Evolutionary conservation across 2,797 vertebrate genomes (phyloP).

Genomic region (Prunella strophiata): DNA sequence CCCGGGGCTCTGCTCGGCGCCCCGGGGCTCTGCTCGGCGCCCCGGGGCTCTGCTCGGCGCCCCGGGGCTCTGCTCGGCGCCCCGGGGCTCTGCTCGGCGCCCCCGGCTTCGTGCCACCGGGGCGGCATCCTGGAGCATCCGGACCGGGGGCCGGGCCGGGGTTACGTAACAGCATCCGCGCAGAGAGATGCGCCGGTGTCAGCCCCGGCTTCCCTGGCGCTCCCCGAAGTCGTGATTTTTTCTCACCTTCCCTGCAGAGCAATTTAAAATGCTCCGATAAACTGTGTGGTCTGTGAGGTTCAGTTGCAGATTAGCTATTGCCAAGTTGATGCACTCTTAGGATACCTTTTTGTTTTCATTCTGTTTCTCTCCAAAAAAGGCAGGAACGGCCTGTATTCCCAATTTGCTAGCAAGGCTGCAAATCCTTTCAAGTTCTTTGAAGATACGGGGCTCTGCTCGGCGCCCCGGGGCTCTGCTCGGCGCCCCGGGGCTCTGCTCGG

Average conservation of each 20-base stretch:
- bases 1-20: neutral
- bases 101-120: no score
- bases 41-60: neutral
- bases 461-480: no score
- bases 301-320: neutral
- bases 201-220: neutral
- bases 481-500: no score
- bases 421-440: neutral
- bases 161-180: slow-evolving; percentile 73
- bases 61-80: no score
- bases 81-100: neutral
- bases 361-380: neutral
- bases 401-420: neutral
- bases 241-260: neutral
- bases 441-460: no score
- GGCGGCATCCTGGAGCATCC: no score
- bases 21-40: no score
- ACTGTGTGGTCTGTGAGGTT: neutral
- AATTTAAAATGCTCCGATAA: neutral
- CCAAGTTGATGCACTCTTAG: neutral
- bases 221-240: neutral
- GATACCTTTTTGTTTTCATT: neutral
- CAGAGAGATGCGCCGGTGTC: neutral
- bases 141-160: neutral
- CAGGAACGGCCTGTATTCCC: neutral